Evolutionary conservation across 2,797 vertebrate genomes (phyloP).

Genomic region (Myotis pilosus): DNA sequence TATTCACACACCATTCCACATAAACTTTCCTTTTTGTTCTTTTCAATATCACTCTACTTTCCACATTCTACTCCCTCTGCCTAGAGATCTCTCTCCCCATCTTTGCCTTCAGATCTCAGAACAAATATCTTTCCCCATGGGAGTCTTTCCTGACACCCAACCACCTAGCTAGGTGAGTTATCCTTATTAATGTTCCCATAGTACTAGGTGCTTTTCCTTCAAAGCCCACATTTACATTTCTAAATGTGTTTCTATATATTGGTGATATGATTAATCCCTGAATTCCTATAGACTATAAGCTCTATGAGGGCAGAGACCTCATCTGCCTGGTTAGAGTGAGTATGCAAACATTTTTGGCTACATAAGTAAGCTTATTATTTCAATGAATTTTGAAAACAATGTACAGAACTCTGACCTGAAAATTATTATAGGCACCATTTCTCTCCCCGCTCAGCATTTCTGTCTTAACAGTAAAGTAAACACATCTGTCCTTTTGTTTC

Average conservation of each 20-base stretch:
- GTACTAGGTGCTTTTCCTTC: not conserved
- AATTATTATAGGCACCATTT: not conserved
- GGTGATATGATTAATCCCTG: not conserved
- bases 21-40: not conserved
- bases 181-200: not conserved
- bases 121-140: not conserved
- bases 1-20: accelerated
- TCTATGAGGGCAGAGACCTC: not conserved
- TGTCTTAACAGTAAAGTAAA: not conserved
- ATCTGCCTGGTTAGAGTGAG: not conserved
- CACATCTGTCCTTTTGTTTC: not conserved
- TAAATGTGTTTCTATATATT: not conserved
- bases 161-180: not conserved
- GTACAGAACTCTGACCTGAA: not conserved
- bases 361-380: not conserved
- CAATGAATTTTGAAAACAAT: not conserved
- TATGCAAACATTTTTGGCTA: not conserved
- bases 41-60: no score
- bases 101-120: not conserved
- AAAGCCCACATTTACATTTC: not conserved
- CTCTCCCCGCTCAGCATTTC: not conserved
- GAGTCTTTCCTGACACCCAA: not conserved
- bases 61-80: not conserved
- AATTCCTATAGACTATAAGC: not conserved
- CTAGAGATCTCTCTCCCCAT: not conserved